These are phyloP conservation scores for Vultur gryphus DNA, from an alignment of 2,797 vertebrate genomes.

Conservation along the genomic window DNA sequence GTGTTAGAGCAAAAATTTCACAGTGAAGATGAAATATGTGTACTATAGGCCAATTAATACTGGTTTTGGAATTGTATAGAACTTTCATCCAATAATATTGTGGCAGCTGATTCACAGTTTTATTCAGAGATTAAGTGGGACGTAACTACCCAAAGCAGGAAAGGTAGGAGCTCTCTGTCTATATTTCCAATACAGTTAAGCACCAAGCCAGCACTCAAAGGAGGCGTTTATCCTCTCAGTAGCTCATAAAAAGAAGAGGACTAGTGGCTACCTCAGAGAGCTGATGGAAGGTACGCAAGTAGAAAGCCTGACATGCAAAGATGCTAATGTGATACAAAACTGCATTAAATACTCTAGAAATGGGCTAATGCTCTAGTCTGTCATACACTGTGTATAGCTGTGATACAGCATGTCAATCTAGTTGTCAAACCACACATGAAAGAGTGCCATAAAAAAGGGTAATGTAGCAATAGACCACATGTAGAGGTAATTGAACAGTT, in stretches of 20 bases:
- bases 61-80: neutral
- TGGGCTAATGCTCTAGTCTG: constrained; percentile 26
- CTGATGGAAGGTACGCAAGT: neutral
- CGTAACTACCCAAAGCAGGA: neutral
- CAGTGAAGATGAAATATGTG: neutral
- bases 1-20: neutral
- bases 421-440: constrained; percentile 5
- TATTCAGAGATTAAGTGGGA: neutral
- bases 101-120: neutral
- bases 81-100: neutral
- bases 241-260: neutral
- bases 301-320: neutral
- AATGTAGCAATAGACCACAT: neutral
- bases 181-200: neutral
- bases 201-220: neutral
- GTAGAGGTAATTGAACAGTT: constrained; percentile 40
- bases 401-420: constrained; percentile 10
- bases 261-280: neutral
- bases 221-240: neutral
- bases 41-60: neutral
- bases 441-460: constrained; percentile 19
- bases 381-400: neutral
- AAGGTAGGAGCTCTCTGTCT: neutral
- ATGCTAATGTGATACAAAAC: neutral
- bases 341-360: neutral